A percentile compares a stretch with the other conserved stretches of the same genome.
Conservation (phyloP, 2,888 invertebrate genomes). For the Malacosoma neustria region DNA sequence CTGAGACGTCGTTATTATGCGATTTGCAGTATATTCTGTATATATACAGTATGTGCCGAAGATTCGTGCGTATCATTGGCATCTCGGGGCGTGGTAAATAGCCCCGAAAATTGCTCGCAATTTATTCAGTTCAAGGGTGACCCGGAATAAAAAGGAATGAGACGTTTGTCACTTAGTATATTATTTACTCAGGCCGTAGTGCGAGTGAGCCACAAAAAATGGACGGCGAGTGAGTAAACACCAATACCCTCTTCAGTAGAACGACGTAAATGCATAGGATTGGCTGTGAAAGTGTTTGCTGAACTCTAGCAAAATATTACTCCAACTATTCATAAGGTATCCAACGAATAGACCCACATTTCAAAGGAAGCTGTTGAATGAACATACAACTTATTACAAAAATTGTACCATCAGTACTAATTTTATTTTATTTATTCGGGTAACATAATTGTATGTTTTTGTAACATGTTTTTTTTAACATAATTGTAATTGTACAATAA, state of each 20-base stretch:
- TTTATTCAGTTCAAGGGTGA: conserved; percentile 66
- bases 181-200: conserved; percentile 47
- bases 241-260: not conserved
- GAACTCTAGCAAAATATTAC: not conserved
- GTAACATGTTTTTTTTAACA: too few species aligned
- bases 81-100: conserved; percentile 59
- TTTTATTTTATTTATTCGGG: too few species aligned
- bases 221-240: conserved; percentile 16
- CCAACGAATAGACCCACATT: not conserved
- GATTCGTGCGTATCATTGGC: conserved; percentile 52
- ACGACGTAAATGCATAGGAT: not conserved
- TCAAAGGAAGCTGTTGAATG: not conserved
- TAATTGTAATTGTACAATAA: too few species aligned
- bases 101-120: conserved; percentile 64
- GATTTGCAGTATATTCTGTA: conserved; percentile 34
- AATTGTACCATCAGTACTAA: too few species aligned
- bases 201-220: conserved; percentile 29
- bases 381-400: not conserved
- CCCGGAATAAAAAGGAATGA: conserved; percentile 56
- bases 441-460: too few species aligned
- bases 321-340: not conserved
- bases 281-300: not conserved
- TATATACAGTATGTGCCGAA: conserved; percentile 32
- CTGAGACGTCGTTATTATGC: conserved; percentile 30
- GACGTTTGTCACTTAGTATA: conserved; percentile 62